Evolutionary conservation across 2,113 vertebrate species (phyloP).

Genomic region (Festucalex cinctus): DNA sequence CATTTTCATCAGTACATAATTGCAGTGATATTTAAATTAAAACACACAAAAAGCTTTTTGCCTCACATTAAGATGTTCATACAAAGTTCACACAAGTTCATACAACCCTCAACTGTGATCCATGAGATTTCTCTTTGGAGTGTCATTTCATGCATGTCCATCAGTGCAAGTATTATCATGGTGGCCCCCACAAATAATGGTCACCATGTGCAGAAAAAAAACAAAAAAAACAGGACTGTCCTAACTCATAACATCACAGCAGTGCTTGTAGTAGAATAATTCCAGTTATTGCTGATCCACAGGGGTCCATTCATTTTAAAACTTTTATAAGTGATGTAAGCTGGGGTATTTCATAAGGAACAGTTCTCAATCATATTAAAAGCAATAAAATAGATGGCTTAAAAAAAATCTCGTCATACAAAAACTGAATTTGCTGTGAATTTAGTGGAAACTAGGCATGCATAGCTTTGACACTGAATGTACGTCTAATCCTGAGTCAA

Average conservation of each 20-base stretch:
- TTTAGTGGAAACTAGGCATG: slow-evolving; percentile 13
- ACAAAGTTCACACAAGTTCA: too few species aligned
- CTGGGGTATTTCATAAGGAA: background rate
- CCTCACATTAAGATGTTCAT: slow-evolving; percentile 1
- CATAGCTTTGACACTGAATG: slow-evolving; percentile 5
- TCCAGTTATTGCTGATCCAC: slow-evolving; percentile 13
- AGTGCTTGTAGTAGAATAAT: slow-evolving; percentile 10
- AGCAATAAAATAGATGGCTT: slow-evolving; percentile 30
- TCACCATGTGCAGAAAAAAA: slow-evolving; percentile 13
- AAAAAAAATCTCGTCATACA: slow-evolving; percentile 22
- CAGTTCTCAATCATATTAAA: slow-evolving; percentile 14
- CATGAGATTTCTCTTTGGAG: slow-evolving; percentile 9
- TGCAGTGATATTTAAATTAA: background rate
- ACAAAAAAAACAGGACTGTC: slow-evolving; percentile 3
- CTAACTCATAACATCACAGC: background rate
- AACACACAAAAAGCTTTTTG: background rate
- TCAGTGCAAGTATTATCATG: slow-evolving; percentile 6
- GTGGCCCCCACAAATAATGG: slow-evolving; percentile 7
- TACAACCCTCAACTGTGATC: slow-evolving; percentile 23
- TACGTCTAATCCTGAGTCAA: slow-evolving; percentile 7
- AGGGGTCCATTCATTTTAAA: slow-evolving; percentile 5
- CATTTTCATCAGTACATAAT: background rate
- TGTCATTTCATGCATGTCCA: slow-evolving; percentile 26
- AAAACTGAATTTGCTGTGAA: background rate
- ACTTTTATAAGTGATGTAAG: background rate